These are phyloP conservation scores for Leucania comma DNA, from an alignment of 2,888 invertebrate species.

Conservation along the genomic window DNA sequence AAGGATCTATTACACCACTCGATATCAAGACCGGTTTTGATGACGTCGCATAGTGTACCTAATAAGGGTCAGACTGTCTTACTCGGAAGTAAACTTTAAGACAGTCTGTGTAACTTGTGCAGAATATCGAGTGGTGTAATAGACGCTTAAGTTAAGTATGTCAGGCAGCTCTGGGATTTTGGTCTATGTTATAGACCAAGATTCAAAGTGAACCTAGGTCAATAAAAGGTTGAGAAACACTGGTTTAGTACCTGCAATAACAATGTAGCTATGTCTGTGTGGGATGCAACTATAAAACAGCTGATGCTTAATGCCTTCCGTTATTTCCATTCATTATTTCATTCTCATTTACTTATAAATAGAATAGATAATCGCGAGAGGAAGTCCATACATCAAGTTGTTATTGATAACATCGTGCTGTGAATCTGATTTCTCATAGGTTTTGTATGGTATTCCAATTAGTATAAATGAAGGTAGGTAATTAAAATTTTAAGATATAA, in stretches of 20 bases:
- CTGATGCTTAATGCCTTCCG: conserved; percentile 29
- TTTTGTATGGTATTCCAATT: not conserved
- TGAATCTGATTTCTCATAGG: conserved; percentile 23
- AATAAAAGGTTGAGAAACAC: no score
- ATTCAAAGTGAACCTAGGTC: no score
- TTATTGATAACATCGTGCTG: conserved; percentile 34
- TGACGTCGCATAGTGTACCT: no score
- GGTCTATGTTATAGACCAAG: no score
- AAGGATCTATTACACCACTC: no score
- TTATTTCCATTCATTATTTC: conserved; percentile 48
- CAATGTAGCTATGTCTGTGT: conserved; percentile 15
- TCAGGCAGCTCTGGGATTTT: no score
- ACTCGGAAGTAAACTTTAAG: no score
- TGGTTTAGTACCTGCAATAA: not conserved
- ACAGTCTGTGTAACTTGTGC: no score
- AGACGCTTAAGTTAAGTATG: no score
- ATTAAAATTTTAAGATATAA: not conserved
- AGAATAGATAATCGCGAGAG: conserved; percentile 41
- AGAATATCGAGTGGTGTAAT: no score
- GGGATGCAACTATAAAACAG: conserved; percentile 28
- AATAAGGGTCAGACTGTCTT: no score
- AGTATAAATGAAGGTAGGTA: conserved; percentile 6
- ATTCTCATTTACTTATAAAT: conserved; percentile 47
- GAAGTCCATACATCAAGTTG: conserved; percentile 46
- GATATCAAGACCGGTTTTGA: no score